phyloP scores from a whole-genome alignment of 2,113 vertebrate species.

The Misgurnus anguillicaudatus region DNA sequence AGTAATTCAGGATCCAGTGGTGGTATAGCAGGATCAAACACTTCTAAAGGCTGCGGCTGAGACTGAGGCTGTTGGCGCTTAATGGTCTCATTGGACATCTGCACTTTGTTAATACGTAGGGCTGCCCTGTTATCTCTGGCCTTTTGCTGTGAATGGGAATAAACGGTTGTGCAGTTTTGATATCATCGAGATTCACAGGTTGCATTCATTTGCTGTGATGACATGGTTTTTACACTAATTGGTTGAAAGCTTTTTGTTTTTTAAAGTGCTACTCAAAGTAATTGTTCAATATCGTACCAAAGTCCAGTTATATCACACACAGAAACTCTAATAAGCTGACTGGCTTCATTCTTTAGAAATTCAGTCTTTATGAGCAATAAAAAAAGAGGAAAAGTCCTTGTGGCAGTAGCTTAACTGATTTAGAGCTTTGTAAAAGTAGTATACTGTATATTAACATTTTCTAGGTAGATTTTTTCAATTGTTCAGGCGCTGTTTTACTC shows the following conservation, averaged over 20 bases:
- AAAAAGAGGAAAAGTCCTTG: neutral
- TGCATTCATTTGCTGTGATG: slow-evolving; percentile 1
- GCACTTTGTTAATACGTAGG: slow-evolving; percentile 94
- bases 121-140: slow-evolving; percentile 95
- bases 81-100: slow-evolving; percentile 87
- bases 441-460: neutral
- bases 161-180: neutral
- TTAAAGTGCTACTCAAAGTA: slow-evolving; percentile 14
- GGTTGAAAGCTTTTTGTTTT: neutral
- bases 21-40: slow-evolving; percentile 77
- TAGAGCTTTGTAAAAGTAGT: neutral
- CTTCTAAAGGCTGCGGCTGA: slow-evolving; percentile 76
- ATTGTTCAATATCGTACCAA: slow-evolving; percentile 14
- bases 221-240: slow-evolving; percentile 7
- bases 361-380: slow-evolving; percentile 13
- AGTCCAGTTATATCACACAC: neutral
- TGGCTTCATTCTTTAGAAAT: neutral
- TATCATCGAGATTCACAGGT: slow-evolving; percentile 15
- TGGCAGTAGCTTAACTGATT: neutral
- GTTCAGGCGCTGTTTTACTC: neutral
- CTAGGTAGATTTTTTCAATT: neutral
- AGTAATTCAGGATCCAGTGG: slow-evolving; percentile 80
- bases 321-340: neutral
- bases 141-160: slow-evolving; percentile 85
- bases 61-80: slow-evolving; percentile 87